A percentile compares a stretch with the other conserved stretches of the same genome.
Evolutionary conservation across 2,888 invertebrate genomes (phyloP).

Genomic region (Busseola fusca): DNA sequence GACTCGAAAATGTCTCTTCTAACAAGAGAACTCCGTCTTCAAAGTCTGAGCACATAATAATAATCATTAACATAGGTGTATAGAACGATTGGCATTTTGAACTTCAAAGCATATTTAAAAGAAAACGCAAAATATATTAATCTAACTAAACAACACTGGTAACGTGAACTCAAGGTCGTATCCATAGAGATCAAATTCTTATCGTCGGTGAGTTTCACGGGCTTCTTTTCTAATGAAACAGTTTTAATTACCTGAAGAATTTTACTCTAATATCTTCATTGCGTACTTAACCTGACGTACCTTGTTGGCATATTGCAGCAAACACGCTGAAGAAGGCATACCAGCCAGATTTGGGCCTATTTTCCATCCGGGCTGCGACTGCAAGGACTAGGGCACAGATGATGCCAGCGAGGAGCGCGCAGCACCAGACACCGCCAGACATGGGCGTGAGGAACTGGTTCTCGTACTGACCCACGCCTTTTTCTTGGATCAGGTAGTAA

Average conservation of each 20-base stretch:
- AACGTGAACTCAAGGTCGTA: constrained; percentile 3
- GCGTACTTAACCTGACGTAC: constrained; percentile 58
- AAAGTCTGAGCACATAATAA: constrained; percentile 72
- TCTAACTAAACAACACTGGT: background rate
- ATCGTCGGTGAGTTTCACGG: background rate
- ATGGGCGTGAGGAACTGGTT: constrained; percentile 86
- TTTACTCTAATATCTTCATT: background rate
- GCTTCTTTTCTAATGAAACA: constrained; percentile 6
- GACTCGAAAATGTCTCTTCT: constrained; percentile 72
- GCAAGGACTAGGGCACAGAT: constrained; percentile 78
- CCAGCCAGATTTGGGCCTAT: constrained; percentile 67
- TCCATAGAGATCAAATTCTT: constrained; percentile 9
- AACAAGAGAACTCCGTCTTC: constrained; percentile 76
- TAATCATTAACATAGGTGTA: constrained; percentile 17
- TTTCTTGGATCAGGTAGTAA: constrained; percentile 81
- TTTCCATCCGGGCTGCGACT: constrained; percentile 74
- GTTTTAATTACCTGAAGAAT: constrained; percentile 8
- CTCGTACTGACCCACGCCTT: constrained; percentile 81
- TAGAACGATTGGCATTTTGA: constrained; percentile 8
- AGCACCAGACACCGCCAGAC: constrained; percentile 82
- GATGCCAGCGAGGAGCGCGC: constrained; percentile 69
- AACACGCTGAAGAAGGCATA: constrained; percentile 80
- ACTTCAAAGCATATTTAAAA: constrained; percentile 21
- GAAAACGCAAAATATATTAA: constrained; percentile 13
- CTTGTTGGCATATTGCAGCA: constrained; percentile 82